Conservation (phyloP, 2,888 invertebrate species). For the Elaeidobius kamerunicus region DNA sequence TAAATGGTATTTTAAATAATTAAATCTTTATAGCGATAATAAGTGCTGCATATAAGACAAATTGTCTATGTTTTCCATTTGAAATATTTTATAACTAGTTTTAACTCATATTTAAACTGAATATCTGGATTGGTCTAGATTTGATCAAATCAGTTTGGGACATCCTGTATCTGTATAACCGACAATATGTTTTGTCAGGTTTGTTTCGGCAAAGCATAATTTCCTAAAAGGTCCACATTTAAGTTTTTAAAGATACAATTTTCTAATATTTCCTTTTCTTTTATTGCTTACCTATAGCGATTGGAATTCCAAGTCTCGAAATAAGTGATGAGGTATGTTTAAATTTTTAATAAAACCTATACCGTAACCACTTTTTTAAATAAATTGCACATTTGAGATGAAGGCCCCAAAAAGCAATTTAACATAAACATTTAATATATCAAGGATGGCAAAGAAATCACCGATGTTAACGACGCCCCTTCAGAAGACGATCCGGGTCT, state of each 20-base stretch:
- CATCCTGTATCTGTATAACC: no score
- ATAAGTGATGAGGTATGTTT: conserved; percentile 47
- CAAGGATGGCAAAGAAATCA: conserved; percentile 23
- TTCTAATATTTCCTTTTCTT: conserved; percentile 12
- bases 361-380: no score
- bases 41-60: no score
- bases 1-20: no score
- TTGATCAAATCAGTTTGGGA: no score
- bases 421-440: background rate
- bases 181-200: no score
- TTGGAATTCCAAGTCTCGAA: conserved; percentile 45
- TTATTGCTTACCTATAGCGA: conserved; percentile 36
- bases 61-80: no score
- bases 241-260: background rate
- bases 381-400: no score
- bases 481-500: conserved; percentile 65
- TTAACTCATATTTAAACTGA: background rate
- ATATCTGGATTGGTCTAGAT: no score
- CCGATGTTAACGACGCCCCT: conserved; percentile 4
- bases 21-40: no score
- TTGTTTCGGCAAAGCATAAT: no score
- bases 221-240: background rate
- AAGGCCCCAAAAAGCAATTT: background rate
- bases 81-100: no score
- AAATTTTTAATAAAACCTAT: conserved; percentile 11